Percentiles rank a stretch among this genome's conserved stretches.
phyloP scores from a whole-genome alignment of 2,797 vertebrate genomes.

The Emydoidea blandingii region DNA sequence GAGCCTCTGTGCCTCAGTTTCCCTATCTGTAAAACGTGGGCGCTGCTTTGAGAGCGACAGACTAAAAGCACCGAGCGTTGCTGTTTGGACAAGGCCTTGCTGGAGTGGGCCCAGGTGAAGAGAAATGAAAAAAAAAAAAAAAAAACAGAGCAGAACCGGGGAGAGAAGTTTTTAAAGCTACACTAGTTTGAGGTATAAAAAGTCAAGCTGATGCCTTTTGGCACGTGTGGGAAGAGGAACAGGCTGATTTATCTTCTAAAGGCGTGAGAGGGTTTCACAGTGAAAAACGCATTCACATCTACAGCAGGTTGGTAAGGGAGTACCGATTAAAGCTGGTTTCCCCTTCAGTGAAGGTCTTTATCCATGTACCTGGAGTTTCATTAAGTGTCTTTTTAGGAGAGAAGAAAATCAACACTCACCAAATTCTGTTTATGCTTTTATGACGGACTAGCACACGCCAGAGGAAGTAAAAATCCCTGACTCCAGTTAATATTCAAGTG shows the following conservation, averaged over 20 bases:
- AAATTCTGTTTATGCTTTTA: constrained; percentile 37
- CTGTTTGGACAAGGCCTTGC: accelerated
- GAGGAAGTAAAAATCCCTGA: constrained; percentile 60
- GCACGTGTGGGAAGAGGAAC: constrained; percentile 5
- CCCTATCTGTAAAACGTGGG: not conserved
- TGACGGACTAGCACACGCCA: constrained; percentile 27
- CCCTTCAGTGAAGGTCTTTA: constrained; percentile 46
- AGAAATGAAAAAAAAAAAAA: not conserved
- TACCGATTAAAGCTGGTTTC: constrained; percentile 58
- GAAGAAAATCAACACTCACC: constrained; percentile 52
- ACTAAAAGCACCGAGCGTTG: not conserved
- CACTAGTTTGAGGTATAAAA: not conserved
- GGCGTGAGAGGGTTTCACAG: constrained; percentile 44
- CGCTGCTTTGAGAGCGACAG: not conserved
- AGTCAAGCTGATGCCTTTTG: not conserved
- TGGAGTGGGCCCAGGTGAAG: not conserved
- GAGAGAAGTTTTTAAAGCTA: not conserved
- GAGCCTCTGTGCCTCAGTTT: accelerated
- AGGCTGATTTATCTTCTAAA: constrained; percentile 24
- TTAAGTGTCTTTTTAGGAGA: constrained; percentile 61
- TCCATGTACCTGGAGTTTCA: constrained; percentile 56
- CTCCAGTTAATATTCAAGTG: constrained; percentile 63
- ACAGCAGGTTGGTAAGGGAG: constrained; percentile 46
- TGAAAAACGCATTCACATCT: constrained; percentile 12
- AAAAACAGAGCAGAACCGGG: no score